Percentiles rank a stretch among this genome's conserved stretches.
Evolutionary conservation across 2,797 vertebrate species (phyloP).

Genomic region (Notamacropus eugenii): DNA sequence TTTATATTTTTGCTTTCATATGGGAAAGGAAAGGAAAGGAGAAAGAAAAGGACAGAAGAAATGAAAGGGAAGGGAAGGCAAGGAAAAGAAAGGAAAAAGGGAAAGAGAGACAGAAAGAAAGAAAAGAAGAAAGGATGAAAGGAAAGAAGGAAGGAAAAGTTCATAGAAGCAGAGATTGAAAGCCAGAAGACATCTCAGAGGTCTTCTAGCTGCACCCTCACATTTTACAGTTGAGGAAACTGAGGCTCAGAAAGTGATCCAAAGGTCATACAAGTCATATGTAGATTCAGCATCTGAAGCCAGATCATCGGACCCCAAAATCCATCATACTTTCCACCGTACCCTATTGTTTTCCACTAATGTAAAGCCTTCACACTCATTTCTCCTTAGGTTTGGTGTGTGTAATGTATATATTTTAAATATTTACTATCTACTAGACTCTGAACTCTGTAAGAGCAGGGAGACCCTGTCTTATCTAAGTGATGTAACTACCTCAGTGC

Average conservation of each 20-base stretch:
- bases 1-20: too few species aligned
- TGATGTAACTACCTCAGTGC: not conserved
- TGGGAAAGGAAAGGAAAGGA: not conserved
- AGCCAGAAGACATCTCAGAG: not conserved
- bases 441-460: not conserved
- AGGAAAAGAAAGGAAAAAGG: too few species aligned
- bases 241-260: not conserved
- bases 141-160: too few species aligned
- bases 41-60: too few species aligned
- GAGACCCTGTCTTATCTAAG: not conserved
- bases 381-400: not conserved
- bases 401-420: not conserved
- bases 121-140: too few species aligned
- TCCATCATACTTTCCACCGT: not conserved
- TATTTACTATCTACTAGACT: not conserved
- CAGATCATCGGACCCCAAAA: not conserved
- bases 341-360: not conserved
- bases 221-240: not conserved
- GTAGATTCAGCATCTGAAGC: not conserved
- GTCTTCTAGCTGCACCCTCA: not conserved
- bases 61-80: too few species aligned
- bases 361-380: not conserved
- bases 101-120: too few species aligned
- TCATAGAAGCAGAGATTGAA: not conserved
- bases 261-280: not conserved